These are phyloP conservation scores for Zaprionus nigranus DNA, from an alignment of 1,140 invertebrate genomes.

Conservation along the genomic window DNA sequence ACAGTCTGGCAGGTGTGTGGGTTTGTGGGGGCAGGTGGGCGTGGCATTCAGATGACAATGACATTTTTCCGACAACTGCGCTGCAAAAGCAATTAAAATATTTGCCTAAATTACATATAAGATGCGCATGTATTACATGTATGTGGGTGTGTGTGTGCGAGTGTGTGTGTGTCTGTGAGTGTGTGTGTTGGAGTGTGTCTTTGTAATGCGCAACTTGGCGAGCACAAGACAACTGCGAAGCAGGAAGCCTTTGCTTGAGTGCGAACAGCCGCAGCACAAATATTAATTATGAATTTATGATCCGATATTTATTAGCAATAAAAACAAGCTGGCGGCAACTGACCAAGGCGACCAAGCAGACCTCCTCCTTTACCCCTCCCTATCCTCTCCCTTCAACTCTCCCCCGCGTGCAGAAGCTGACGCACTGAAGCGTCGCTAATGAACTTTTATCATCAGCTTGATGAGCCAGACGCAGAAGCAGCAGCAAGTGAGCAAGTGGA, in stretches of 20 bases:
- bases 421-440: conserved; percentile 74
- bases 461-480: conserved; percentile 19
- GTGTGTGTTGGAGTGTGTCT: background rate
- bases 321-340: conserved; percentile 69
- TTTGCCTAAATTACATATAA: conserved; percentile 69
- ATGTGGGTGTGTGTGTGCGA: background rate
- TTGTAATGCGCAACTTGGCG: background rate
- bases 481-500: background rate
- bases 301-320: conserved; percentile 77
- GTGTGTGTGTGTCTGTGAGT: background rate
- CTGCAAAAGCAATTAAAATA: conserved; percentile 75
- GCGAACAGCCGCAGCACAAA: conserved; percentile 43
- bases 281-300: conserved; percentile 82
- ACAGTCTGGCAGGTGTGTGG: background rate
- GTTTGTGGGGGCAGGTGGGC: conserved; percentile 35
- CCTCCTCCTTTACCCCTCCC: conserved; percentile 12
- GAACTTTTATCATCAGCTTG: conserved; percentile 70
- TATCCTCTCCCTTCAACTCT: background rate
- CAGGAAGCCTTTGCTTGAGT: background rate
- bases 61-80: conserved; percentile 27
- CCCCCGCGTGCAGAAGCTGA: conserved; percentile 31
- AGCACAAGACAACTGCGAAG: background rate
- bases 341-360: conserved; percentile 22
- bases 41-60: conserved; percentile 40
- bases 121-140: conserved; percentile 3